Conservation (phyloP, 2,113 vertebrate genomes). For the Polyodon spathula region DNA sequence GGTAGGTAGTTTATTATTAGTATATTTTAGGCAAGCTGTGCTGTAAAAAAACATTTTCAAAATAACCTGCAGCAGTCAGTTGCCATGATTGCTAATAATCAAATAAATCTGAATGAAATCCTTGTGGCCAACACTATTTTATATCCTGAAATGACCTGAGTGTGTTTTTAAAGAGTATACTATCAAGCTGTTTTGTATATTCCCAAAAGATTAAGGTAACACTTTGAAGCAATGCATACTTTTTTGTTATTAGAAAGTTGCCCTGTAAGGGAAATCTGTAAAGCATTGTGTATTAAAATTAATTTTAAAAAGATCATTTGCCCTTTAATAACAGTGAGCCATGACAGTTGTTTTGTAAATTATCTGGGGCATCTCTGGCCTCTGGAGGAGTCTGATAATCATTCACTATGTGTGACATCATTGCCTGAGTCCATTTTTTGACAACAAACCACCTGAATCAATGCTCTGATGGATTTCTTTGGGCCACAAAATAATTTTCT, state of each 20-base stretch:
- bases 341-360: background rate
- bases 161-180: no score
- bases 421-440: background rate
- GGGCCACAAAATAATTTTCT: background rate
- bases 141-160: no score
- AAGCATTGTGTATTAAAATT: background rate
- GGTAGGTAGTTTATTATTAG: no score
- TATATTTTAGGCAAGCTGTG: no score
- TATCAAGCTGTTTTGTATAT: no score
- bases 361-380: background rate
- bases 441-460: background rate
- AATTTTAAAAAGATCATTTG: background rate
- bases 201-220: background rate
- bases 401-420: background rate
- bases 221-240: background rate
- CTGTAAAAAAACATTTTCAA: no score
- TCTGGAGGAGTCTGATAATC: background rate
- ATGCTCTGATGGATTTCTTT: background rate
- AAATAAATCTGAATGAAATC: no score
- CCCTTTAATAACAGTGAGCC: background rate
- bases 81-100: no score
- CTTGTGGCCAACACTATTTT: no score
- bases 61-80: no score
- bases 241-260: background rate
- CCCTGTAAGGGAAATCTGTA: background rate